Evolutionary conservation across 2,888 invertebrate genomes (phyloP).

Genomic region (Temnothorax rugatulus): DNA sequence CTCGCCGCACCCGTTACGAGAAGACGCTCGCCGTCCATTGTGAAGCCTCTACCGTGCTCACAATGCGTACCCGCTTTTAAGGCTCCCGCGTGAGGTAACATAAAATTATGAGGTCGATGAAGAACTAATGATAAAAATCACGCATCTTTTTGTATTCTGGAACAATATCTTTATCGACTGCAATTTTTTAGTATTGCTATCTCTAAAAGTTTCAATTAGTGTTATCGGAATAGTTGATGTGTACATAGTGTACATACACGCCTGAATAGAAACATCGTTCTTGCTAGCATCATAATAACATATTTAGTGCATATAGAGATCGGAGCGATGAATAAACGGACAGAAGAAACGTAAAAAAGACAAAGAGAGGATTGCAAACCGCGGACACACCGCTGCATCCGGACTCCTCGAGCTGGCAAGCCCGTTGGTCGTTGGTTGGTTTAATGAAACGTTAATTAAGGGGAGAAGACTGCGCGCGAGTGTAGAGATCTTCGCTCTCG

Average conservation of each 20-base stretch:
- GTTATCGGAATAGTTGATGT: neutral
- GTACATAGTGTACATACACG: neutral
- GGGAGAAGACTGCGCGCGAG: constrained; percentile 54
- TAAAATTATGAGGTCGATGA: constrained; percentile 34
- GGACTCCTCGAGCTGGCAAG: constrained; percentile 35
- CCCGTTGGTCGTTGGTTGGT: constrained; percentile 46
- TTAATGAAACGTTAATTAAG: constrained; percentile 76
- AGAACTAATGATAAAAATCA: neutral
- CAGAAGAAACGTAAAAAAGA: neutral
- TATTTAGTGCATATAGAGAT: neutral
- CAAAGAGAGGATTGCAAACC: neutral
- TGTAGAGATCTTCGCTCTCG: constrained; percentile 73
- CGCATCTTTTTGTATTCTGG: neutral
- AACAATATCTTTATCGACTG: constrained; percentile 11
- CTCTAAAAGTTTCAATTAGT: neutral
- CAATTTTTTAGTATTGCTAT: neutral
- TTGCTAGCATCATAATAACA: neutral
- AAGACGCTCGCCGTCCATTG: constrained; percentile 64
- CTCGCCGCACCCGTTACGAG: constrained; percentile 61
- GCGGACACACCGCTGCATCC: constrained; percentile 14
- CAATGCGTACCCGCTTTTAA: constrained; percentile 61
- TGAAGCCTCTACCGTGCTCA: constrained; percentile 45
- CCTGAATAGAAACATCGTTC: neutral
- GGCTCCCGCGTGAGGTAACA: constrained; percentile 26
- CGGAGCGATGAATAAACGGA: neutral